Conservation (phyloP, 2,797 vertebrate genomes). For the Cryptoprocta ferox region DNA sequence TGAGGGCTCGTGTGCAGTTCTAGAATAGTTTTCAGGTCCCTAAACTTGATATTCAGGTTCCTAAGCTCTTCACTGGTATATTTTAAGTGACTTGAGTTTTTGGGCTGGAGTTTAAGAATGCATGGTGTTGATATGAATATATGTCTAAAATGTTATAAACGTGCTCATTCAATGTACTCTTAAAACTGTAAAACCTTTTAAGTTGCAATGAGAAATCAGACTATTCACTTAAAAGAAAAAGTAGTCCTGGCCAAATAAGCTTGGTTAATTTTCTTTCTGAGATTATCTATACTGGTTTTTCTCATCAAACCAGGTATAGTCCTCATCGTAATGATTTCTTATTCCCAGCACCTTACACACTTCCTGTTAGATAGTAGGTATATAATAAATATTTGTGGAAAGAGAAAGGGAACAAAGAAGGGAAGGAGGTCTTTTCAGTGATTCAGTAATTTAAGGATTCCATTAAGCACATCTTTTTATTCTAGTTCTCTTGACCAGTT, state of each 20-base stretch:
- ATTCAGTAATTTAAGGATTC: neutral
- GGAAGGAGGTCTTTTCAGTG: neutral
- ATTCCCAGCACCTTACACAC: neutral
- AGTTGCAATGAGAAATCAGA: neutral
- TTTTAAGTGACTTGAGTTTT: slow-evolving; percentile 5
- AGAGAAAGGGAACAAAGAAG: neutral
- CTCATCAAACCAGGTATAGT: neutral
- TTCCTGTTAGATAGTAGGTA: neutral
- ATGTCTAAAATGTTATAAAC: neutral
- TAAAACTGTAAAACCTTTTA: slow-evolving; percentile 20
- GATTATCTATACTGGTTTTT: neutral
- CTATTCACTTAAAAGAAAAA: slow-evolving; percentile 8
- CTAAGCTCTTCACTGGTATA: neutral
- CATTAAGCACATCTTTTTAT: neutral
- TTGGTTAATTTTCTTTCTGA: slow-evolving; percentile 23
- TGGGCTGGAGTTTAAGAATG: neutral
- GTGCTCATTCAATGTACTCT: neutral
- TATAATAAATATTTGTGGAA: neutral
- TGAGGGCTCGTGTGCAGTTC: neutral
- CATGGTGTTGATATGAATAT: neutral
- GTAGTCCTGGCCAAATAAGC: neutral
- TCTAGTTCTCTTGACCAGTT: neutral
- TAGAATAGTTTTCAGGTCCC: neutral
- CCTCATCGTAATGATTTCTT: neutral
- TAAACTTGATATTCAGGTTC: neutral